phyloP scores from a whole-genome alignment of 1,140 invertebrate species.

The Lordiphosa stackelbergi region DNA sequence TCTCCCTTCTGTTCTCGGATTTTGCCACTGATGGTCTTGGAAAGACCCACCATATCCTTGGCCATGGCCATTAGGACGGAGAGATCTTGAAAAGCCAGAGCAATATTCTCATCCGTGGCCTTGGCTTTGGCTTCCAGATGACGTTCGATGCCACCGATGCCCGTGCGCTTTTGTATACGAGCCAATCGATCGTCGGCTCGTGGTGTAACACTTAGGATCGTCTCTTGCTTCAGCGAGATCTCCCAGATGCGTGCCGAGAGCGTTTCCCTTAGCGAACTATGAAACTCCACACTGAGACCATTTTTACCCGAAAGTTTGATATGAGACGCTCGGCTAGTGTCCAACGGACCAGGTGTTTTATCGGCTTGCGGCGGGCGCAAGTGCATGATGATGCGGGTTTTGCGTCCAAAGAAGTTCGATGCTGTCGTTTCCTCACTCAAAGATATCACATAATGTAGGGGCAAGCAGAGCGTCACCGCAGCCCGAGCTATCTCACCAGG shows the following conservation, averaged over 20 bases:
- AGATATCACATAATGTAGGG: conserved; percentile 84
- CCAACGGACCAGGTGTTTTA: conserved; percentile 86
- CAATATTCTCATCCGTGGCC: conserved; percentile 94
- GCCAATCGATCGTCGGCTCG: conserved; percentile 68
- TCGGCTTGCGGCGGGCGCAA: conserved; percentile 82
- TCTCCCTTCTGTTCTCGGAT: conserved; percentile 96
- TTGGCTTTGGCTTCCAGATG: conserved; percentile 93
- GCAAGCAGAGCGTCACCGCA: conserved; percentile 83
- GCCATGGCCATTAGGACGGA: conserved; percentile 95
- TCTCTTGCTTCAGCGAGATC: conserved; percentile 51
- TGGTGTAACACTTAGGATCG: conserved; percentile 40
- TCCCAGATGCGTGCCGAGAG: conserved; percentile 83
- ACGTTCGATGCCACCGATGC: conserved; percentile 97
- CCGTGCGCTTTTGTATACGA: conserved; percentile 83
- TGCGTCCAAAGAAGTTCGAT: conserved; percentile 86
- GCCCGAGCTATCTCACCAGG: conserved; percentile 84
- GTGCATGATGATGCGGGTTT: conserved; percentile 89
- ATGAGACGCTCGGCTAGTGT: conserved; percentile 84
- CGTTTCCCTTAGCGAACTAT: conserved; percentile 81
- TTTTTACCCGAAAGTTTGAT: conserved; percentile 94
- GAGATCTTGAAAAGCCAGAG: conserved; percentile 95
- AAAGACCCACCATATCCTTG: conserved; percentile 96
- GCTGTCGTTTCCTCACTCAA: conserved; percentile 87
- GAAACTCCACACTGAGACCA: conserved; percentile 86
- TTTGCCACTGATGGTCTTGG: conserved; percentile 94